Evolutionary conservation across 1,140 invertebrate species (phyloP), one percentile per base, ranked within the genome.

Genomic region (Radopholus similis): DNA sequence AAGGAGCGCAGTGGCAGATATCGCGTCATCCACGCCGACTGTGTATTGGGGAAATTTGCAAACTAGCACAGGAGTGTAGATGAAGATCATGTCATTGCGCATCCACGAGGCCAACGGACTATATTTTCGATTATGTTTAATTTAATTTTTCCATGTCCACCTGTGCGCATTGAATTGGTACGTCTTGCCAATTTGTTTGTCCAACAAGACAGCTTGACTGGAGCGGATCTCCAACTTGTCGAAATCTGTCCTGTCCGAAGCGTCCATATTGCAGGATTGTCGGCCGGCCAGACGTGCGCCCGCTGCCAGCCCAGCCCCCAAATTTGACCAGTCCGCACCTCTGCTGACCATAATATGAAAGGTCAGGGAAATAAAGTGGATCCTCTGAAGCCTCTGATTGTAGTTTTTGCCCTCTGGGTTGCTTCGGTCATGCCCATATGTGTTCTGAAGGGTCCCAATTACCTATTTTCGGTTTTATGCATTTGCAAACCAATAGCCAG

Each of bases 331-430:
- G 64, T 80, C 77, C 9, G 78, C 77, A 15, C 72, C 73, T 13
- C 73, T 66, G 32, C 71, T 80, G 21, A 81, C 84, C 51, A 84
- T 78, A 35, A 86, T 83, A 70, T 86, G 85, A 68, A 83, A 86
- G 11, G 84, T 85, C n/a, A 86, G 74, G 18, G 82, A 85, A 66
- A 85, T 84, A 64, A 85, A 85, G 72, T 86, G 85, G 37, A 86
- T 82, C 54, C 85, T 71, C 5, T 84, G 83, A 18, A 86, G 76
- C 37, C 82, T 73, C 40, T 82, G 77, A 30, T 77, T 74, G 51
- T 66, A 70, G 54, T 73, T 82, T 54, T 74, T 77, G 4, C 80
- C 78, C 3, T 75, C 70, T 13, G 76, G 78, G 30, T 78, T 77
- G 15, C 70, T 77, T 21, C 72, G 64, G 55, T 81, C 69, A 62